Base-by-base conservation (phyloP, 2,797 vertebrate species). In the Hirundo rustica region DNA sequence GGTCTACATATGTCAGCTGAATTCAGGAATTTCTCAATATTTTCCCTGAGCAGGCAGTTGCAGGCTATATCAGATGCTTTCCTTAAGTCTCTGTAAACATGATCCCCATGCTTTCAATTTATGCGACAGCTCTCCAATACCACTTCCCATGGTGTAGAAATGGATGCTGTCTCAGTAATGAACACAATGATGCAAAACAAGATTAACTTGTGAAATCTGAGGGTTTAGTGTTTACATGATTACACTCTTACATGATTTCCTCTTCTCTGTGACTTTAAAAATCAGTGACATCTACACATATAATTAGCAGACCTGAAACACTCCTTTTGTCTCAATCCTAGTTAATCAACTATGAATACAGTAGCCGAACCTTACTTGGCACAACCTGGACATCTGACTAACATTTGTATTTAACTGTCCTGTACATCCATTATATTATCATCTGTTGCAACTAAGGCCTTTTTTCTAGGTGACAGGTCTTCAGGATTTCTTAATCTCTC, bases 161-260 rank as follows among this genome's bases (percentile, higher is more conserved):
- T 48, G 71, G 84, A 88, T 87, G 92, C 40, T 89, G 67, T 92
- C 93, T 92, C 86, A 95, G n/a, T 94, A 95, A 94, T 32, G 47
- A 90, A 51, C 40, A 82, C 15, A 42, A 8, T 44, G 64, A 87
- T 71, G 64, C 51, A 91, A 92, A 96, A 92, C 55, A 94, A 94
- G 82, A 94, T 92, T 92, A 96, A 87, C 83, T 81, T 45, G 73
- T 92, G 89, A 96, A 94, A 94, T 85, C 15, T 88, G 76, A 96
- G 83, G 38, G 9, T 88, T 87, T 36, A 54, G 18, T 65, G 79
- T 84, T 94, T 95, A 92, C 36, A 48, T 64, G 38, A 82, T 68
- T 77, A 73, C 30, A 50, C 17, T 34, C 16, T 67, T 83, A 77
- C 26, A 91, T 13, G 29, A 90, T 66, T 91, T 76, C 60, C 34